Evolutionary conservation across 2,113 vertebrate species (phyloP).

Genomic region (Eubucco bourcierii): DNA sequence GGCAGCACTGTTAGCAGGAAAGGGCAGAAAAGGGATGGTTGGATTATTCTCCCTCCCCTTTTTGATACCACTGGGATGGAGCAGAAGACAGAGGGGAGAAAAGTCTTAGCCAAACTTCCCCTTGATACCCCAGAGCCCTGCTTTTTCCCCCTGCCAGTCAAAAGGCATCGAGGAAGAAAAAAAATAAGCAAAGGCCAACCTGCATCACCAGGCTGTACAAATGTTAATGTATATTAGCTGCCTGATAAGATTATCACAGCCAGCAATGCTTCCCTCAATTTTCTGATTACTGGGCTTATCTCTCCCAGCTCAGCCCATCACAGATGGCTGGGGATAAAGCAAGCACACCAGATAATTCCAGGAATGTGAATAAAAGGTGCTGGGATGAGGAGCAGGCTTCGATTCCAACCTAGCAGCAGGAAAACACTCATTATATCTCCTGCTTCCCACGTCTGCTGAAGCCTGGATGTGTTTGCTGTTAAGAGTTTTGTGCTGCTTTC

Average conservation of each 20-base stretch:
- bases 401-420: conserved; percentile 39
- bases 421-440: conserved; percentile 43
- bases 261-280: conserved; percentile 75
- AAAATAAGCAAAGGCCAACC: conserved; percentile 43
- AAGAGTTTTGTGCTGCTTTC: conserved; percentile 1
- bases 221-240: conserved; percentile 66
- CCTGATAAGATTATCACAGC: conserved; percentile 73
- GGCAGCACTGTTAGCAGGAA: neutral
- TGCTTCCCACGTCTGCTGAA: neutral
- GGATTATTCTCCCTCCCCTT: neutral
- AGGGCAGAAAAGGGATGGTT: neutral
- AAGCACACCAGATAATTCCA: conserved; percentile 53
- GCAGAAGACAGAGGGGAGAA: neutral
- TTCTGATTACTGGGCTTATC: conserved; percentile 75
- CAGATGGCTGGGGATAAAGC: conserved; percentile 71
- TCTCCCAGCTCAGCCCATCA: conserved; percentile 64
- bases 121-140: neutral
- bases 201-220: conserved; percentile 50
- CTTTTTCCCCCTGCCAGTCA: neutral
- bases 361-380: conserved; percentile 58
- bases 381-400: neutral
- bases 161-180: neutral
- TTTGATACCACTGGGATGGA: neutral
- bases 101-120: neutral
- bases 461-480: conserved; percentile 31